These are phyloP conservation scores for Drosophila parabipectinata DNA, from an alignment of 1,140 invertebrate species.

Conservation along the genomic window DNA sequence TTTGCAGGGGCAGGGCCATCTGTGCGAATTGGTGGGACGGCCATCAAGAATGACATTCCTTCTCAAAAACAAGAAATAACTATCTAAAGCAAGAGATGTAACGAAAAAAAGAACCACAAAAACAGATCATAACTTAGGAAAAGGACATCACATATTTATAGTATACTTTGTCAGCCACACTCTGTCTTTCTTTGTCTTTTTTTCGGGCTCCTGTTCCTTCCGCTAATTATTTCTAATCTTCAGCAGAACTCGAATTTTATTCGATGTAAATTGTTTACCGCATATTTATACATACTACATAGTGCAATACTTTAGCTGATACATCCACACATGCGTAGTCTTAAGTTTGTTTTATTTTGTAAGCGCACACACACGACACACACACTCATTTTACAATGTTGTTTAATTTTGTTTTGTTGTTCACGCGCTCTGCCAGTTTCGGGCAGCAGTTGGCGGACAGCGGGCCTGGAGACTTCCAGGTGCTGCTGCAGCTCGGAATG, in stretches of 20 bases:
- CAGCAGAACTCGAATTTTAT: constrained; percentile 30
- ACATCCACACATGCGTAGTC: constrained; percentile 39
- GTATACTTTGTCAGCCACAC: constrained; percentile 19
- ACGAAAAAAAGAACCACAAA: constrained; percentile 8
- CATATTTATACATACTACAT: constrained; percentile 65
- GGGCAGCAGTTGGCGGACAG: constrained; percentile 23
- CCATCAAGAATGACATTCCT: constrained; percentile 43
- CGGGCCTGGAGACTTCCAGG: constrained; percentile 68
- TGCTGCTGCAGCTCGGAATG: constrained; percentile 42
- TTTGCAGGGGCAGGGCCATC: constrained; percentile 48
- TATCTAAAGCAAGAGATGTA: constrained; percentile 20
- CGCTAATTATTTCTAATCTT: constrained; percentile 33
- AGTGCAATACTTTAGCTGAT: constrained; percentile 76
- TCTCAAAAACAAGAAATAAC: constrained; percentile 31
- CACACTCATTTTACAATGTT: constrained; percentile 53
- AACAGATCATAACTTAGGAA: constrained; percentile 7
- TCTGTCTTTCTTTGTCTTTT: constrained; percentile 7
- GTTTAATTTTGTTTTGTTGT: constrained; percentile 56
- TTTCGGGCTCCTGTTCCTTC: constrained; percentile 38
- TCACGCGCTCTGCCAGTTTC: constrained; percentile 53
- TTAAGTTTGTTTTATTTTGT: constrained; percentile 70
- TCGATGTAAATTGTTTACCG: constrained; percentile 74
- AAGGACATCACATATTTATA: constrained; percentile 42
- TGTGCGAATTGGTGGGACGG: constrained; percentile 32
- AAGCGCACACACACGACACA: constrained; percentile 43